Evolutionary conservation across 2,888 invertebrate species (phyloP).

Genomic region (Operophtera brumata): DNA sequence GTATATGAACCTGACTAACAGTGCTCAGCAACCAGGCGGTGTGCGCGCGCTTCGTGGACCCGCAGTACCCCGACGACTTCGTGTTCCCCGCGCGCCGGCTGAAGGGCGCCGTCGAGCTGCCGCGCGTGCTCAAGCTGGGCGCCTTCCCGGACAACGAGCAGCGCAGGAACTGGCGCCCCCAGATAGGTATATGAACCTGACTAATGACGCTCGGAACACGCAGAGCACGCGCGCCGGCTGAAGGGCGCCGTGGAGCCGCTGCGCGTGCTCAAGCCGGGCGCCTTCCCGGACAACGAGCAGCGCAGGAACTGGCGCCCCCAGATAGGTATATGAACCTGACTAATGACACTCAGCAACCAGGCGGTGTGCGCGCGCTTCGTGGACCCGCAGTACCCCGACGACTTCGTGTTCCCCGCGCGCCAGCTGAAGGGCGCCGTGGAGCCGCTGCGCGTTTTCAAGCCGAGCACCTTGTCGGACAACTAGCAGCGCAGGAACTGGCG

Average conservation of each 20-base stretch:
- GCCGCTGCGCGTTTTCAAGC: conserved; percentile 89
- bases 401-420: conserved; percentile 89
- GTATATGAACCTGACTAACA: conserved; percentile 66
- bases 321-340: too few species aligned
- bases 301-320: conserved; percentile 88
- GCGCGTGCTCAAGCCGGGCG: conserved; percentile 88
- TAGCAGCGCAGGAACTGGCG: conserved; percentile 85
- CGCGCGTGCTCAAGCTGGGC: conserved; percentile 88
- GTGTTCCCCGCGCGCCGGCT: conserved; percentile 89
- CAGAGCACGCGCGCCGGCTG: too few species aligned
- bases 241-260: conserved; percentile 86
- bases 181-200: conserved; percentile 82
- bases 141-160: conserved; percentile 81
- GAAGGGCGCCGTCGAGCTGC: conserved; percentile 85
- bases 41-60: conserved; percentile 89
- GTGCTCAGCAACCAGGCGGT: conserved; percentile 80
- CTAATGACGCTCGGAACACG: too few species aligned
- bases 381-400: conserved; percentile 88
- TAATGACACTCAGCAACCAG: conserved; percentile 79
- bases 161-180: conserved; percentile 87
- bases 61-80: conserved; percentile 85
- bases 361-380: conserved; percentile 85
- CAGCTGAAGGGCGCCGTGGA: conserved; percentile 84
- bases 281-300: conserved; percentile 79
- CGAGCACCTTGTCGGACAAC: conserved; percentile 83